Evolutionary conservation across 2,888 invertebrate genomes (phyloP), one percentile per base, ranked within the genome.

Genomic region (Lucinisca nassula): DNA sequence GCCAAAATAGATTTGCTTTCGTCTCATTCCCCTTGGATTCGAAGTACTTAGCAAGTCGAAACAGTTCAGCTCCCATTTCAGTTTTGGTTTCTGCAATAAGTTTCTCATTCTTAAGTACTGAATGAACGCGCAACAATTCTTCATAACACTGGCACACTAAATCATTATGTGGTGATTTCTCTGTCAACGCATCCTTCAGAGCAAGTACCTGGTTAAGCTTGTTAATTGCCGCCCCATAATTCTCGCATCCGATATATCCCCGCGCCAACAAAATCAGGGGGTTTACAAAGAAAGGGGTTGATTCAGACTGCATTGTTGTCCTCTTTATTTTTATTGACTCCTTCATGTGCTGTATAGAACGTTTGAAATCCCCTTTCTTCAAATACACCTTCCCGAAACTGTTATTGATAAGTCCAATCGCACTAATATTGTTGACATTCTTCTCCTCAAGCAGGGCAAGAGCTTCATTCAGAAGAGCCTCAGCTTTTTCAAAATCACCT

Each of bases 401-500:
- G 35, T 67, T 67, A 21, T 67, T 27, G 14, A 67, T 67, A n/a
- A 67, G 67, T 21, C 67, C 67, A 67, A 67, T 30, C 14, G 67
- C 67, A 24, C 67, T 67, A 17, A 67, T 24, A 35, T 67, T 67
- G 35, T 67, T 67, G 10, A 67, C 35, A 35, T 82, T 73, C n/a
- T 84, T 75, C 27, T 70, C 70, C 21, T 83, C 45, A 0, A 91
- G 51, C 21, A 81, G 45, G 35, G 78, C 78, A 30, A 70, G 21
- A 12, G 89, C 86, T 51, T 91, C 92, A 37, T 90, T 79, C 12
- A 91, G 35, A 3, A 87, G 51, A 0, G 58, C 49, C 27, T 87
- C 78, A 1, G 92, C 90, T 79, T 90, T 84, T 2, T 79, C 77
- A 30, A 58, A 86, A 8, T 86, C 77, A 37, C 75, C 70, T 1